Evolutionary conservation across 2,113 vertebrate species (phyloP).

Genomic region (Corydoras sp.): DNA sequence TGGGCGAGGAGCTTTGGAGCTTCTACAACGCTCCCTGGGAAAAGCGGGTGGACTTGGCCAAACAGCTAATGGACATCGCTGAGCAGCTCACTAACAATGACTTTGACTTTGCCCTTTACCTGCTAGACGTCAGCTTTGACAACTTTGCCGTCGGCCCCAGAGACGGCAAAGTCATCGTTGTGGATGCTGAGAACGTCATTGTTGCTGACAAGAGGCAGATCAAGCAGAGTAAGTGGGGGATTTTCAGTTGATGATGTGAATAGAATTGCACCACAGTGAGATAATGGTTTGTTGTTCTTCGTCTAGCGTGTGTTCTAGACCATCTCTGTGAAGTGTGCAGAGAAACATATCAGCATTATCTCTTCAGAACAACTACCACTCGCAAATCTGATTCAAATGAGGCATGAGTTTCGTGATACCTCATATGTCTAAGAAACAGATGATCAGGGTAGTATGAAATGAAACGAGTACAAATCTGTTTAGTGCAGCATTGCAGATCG

Average conservation of each 20-base stretch:
- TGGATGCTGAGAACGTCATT: slow-evolving; percentile 98
- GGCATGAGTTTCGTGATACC: too few species aligned
- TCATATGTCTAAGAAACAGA: too few species aligned
- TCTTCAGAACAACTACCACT: too few species aligned
- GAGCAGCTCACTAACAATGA: slow-evolving; percentile 98
- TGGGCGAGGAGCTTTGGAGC: slow-evolving; percentile 97
- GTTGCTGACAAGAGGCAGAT: slow-evolving; percentile 95
- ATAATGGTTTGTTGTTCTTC: too few species aligned
- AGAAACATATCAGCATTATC: too few species aligned
- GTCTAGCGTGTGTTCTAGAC: background rate
- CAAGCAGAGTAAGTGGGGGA: slow-evolving; percentile 85
- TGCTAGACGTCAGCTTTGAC: slow-evolving; percentile 97
- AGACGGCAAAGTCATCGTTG: slow-evolving; percentile 94
- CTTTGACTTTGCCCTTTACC: slow-evolving; percentile 98
- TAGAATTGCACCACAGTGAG: too few species aligned
- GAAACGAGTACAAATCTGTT: background rate
- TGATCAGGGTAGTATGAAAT: too few species aligned
- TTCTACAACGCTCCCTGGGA: slow-evolving; percentile 94
- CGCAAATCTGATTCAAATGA: too few species aligned
- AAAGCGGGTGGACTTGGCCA: slow-evolving; percentile 90
- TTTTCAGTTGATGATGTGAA: background rate
- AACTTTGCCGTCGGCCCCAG: slow-evolving; percentile 96
- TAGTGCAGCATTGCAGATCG: background rate
- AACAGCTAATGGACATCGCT: slow-evolving; percentile 96
- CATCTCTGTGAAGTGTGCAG: too few species aligned